Base-by-base conservation (phyloP, 2,113 vertebrate species). In the Gadus chalcogrammus region DNA sequence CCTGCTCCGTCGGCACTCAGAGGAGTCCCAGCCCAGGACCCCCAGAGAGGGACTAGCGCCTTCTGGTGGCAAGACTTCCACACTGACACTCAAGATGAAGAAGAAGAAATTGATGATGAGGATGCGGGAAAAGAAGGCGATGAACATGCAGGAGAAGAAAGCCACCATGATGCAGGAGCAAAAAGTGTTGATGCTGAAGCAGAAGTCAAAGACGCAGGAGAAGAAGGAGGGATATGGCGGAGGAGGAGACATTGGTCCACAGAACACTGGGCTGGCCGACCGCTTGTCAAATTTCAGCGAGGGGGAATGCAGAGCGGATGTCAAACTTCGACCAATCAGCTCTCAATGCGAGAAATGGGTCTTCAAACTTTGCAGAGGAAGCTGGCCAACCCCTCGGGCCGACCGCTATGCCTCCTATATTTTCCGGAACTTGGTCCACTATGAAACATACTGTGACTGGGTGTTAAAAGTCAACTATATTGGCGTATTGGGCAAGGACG, bases 381-480 rank as follows among this genome's bases (percentile, higher is more conserved):
- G 74, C 72, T 74, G 77, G 15, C 81, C 80, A 59, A 79, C 48
- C 17, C 82, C 86, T 56, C 80, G 87, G 61, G 58, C 82, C 17
- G 84, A 87, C 42, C 88, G 88, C 58, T 91, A 86, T 7, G 89
- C 89, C 6, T 88, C 88, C 1, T 88, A 88, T 70, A 31, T 91
- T 62, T 91, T 91, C 74, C 89, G 89, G 28, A 84, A 87, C 84
- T 74, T 91, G 27, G 86, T 89, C 27, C 84, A 82, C 4, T 91
- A 89, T 56, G 79, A 87, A 0, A 38, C 71, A 56, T 91, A 91
- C 82, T 83, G 81, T 56, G 75, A 78, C 31, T 91, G 89, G 89
- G 87, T 91, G 0, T 67, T 76, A 13, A 89, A 76, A 75, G 89
- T 91, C 76, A 89, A 91, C 70, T 91, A 88, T 5, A 70, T 82